Percentiles rank a stretch among this genome's conserved stretches.
These are phyloP conservation scores for Dryadula phaetusa DNA, from an alignment of 2,888 invertebrate species.

Conservation along the genomic window DNA sequence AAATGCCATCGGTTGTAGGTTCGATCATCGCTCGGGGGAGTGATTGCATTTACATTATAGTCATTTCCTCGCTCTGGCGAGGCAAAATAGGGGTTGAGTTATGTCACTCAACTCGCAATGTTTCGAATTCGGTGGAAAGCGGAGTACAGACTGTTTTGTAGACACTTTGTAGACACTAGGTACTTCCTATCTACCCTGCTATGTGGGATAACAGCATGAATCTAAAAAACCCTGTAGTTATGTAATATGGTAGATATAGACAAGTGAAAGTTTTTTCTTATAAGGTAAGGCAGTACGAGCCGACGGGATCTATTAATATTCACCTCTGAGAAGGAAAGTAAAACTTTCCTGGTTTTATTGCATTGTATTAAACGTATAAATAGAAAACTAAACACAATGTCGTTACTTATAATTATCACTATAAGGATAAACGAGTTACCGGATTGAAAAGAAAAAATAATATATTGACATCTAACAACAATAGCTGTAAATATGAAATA, in stretches of 20 bases:
- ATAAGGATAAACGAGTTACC: background rate
- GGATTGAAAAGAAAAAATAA: background rate
- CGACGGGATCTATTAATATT: slow-evolving; percentile 62
- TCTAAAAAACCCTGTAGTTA: slow-evolving; percentile 42
- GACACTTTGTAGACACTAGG: too few relatives aligned
- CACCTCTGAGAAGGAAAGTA: slow-evolving; percentile 56
- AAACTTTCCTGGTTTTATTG: slow-evolving; percentile 55
- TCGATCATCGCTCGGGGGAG: too few relatives aligned
- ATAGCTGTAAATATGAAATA: background rate
- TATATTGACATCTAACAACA: background rate
- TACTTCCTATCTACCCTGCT: too few relatives aligned
- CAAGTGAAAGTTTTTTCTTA: slow-evolving; percentile 67
- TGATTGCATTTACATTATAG: too few relatives aligned
- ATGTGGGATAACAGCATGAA: too few relatives aligned
- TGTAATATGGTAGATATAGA: slow-evolving; percentile 60
- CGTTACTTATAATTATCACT: background rate
- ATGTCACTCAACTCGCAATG: too few relatives aligned
- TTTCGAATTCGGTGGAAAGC: too few relatives aligned
- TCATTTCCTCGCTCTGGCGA: too few relatives aligned
- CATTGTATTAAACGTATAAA: background rate
- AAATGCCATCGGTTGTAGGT: too few relatives aligned
- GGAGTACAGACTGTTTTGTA: too few relatives aligned
- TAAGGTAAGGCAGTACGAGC: slow-evolving; percentile 52
- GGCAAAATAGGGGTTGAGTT: too few relatives aligned
- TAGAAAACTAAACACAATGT: background rate